phyloP scores from a whole-genome alignment of 2,113 vertebrate species.

The Leucosticte australis region DNA sequence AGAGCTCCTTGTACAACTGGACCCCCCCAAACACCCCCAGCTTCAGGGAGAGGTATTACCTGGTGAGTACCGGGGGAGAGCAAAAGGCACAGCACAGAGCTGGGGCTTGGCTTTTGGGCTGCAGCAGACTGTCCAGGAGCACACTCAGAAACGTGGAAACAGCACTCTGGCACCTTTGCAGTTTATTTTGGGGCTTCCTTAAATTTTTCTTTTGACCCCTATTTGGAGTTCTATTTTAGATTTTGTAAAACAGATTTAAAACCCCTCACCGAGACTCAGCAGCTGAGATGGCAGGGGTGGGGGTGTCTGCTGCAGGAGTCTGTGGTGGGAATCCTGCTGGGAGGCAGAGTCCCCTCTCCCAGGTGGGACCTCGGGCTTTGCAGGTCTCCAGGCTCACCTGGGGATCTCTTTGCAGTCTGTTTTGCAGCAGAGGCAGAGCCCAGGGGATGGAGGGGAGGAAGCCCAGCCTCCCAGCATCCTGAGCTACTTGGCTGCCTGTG shows the following conservation, averaged over 20 bases:
- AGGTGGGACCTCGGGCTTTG: background rate
- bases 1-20: constrained; percentile 87
- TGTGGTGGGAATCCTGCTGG: background rate
- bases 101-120: background rate
- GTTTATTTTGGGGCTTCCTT: background rate
- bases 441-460: constrained; percentile 55
- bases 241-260: background rate
- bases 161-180: background rate
- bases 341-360: background rate
- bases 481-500: constrained; percentile 82
- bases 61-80: constrained; percentile 72
- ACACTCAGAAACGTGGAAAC: background rate
- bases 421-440: constrained; percentile 75
- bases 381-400: background rate
- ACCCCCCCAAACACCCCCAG: constrained; percentile 89
- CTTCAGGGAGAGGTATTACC: constrained; percentile 91
- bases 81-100: background rate
- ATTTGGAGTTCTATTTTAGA: background rate
- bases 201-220: background rate
- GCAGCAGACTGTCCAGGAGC: background rate
- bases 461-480: constrained; percentile 79
- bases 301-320: background rate
- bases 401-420: constrained; percentile 69
- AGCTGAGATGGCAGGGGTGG: background rate
- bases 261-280: fast-evolving